A percentile compares a stretch with the other conserved stretches of the same genome.
phyloP scores from a whole-genome alignment of 1,140 invertebrate genomes.

The Apis florea region DNA sequence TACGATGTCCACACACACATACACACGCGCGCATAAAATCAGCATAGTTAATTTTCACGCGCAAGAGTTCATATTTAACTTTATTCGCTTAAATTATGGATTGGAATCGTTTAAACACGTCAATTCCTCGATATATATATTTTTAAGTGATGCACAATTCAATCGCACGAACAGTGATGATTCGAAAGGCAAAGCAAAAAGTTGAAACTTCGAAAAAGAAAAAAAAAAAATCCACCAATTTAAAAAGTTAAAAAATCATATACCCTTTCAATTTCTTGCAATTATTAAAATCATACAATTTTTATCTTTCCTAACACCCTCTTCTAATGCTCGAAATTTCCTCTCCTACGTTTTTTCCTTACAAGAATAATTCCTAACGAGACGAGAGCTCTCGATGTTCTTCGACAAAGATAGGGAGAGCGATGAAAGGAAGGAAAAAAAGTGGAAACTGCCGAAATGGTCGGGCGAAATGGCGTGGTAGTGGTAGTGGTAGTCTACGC shows the following conservation, averaged over 20 bases:
- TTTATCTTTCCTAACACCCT: too few species aligned
- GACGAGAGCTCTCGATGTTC: conserved; percentile 35
- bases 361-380: conserved; percentile 33
- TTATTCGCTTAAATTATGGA: not conserved
- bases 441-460: conserved; percentile 45
- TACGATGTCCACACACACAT: not conserved
- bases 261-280: too few species aligned
- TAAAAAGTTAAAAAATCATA: too few species aligned
- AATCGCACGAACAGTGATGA: too few species aligned
- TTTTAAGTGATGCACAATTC: too few species aligned
- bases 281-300: too few species aligned
- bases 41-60: not conserved
- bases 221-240: too few species aligned
- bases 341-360: too few species aligned
- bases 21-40: not conserved
- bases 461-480: conserved; percentile 34
- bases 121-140: not conserved
- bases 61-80: not conserved
- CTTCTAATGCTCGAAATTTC: too few species aligned
- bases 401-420: not conserved
- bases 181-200: too few species aligned
- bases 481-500: conserved; percentile 38
- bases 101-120: not conserved
- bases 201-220: too few species aligned
- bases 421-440: not conserved